These are phyloP conservation scores for Lithosia quadra DNA, from an alignment of 2,888 invertebrate genomes.

Conservation along the genomic window DNA sequence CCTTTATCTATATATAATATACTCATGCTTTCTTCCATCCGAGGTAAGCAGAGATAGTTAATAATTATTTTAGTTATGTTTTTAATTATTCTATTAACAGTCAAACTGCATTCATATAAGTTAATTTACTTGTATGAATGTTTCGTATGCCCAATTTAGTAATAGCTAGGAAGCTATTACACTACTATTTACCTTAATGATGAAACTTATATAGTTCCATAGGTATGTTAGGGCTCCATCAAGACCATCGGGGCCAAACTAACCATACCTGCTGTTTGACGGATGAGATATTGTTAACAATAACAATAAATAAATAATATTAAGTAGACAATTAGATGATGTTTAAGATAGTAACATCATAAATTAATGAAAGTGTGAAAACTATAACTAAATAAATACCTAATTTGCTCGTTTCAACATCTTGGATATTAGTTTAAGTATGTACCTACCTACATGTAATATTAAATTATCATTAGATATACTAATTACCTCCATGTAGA, in stretches of 20 bases:
- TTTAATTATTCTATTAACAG: slow-evolving; percentile 46
- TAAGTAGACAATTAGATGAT: no score
- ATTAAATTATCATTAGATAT: no score
- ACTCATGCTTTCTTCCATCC: neutral
- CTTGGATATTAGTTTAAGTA: neutral
- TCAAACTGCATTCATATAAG: slow-evolving; percentile 54
- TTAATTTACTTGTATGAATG: slow-evolving; percentile 44
- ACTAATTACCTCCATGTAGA: no score
- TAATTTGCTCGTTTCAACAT: neutral
- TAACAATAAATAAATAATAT: no score
- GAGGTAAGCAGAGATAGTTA: neutral
- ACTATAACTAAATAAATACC: no score
- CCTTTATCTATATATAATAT: neutral
- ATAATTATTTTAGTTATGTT: slow-evolving; percentile 2
- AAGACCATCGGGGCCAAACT: no score
- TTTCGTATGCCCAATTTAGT: slow-evolving; percentile 62
- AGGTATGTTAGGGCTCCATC: neutral
- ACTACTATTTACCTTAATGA: neutral
- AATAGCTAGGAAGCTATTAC: slow-evolving; percentile 26
- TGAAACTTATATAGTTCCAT: no score
- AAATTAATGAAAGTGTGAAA: no score
- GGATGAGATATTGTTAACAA: no score
- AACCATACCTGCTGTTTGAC: no score
- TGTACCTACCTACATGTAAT: no score
- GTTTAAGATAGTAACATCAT: no score